A percentile compares a stretch with the other conserved stretches of the same genome.
Evolutionary conservation across 2,113 vertebrate species (phyloP).

Genomic region (Leptocoma aspasia): DNA sequence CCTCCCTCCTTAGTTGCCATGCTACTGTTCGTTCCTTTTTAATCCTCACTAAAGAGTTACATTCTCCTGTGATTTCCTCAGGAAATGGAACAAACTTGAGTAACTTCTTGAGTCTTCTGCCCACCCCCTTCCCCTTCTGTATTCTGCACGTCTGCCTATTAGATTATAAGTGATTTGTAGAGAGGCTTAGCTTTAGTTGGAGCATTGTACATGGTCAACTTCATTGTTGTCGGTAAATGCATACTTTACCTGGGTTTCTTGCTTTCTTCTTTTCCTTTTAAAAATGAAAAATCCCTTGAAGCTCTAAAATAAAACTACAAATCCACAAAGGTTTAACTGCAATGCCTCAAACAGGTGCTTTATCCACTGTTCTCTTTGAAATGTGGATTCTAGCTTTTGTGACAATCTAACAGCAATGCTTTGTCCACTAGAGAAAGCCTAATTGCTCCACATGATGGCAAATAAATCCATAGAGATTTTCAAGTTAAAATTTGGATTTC

Average conservation of each 20-base stretch:
- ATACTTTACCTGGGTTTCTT: background rate
- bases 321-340: conserved; percentile 18
- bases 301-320: conserved; percentile 41
- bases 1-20: background rate
- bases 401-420: background rate
- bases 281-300: conserved; percentile 44
- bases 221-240: conserved; percentile 30
- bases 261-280: conserved; percentile 52
- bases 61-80: conserved; percentile 38
- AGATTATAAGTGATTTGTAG: conserved; percentile 34
- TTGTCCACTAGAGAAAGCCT: conserved; percentile 58
- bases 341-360: conserved; percentile 18
- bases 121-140: background rate
- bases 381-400: background rate
- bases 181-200: conserved; percentile 25
- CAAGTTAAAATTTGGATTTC: conserved; percentile 50
- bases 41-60: background rate
- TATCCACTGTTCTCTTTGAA: conserved; percentile 29
- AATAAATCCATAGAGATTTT: conserved; percentile 55
- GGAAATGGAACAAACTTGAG: conserved; percentile 36
- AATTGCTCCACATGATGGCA: conserved; percentile 51
- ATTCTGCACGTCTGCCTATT: conserved; percentile 20
- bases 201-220: conserved; percentile 2
- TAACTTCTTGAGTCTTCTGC: conserved; percentile 13
- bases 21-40: background rate